Evolutionary conservation across 2,797 vertebrate species (phyloP).

Genomic region (Tenualosa ilisha): DNA sequence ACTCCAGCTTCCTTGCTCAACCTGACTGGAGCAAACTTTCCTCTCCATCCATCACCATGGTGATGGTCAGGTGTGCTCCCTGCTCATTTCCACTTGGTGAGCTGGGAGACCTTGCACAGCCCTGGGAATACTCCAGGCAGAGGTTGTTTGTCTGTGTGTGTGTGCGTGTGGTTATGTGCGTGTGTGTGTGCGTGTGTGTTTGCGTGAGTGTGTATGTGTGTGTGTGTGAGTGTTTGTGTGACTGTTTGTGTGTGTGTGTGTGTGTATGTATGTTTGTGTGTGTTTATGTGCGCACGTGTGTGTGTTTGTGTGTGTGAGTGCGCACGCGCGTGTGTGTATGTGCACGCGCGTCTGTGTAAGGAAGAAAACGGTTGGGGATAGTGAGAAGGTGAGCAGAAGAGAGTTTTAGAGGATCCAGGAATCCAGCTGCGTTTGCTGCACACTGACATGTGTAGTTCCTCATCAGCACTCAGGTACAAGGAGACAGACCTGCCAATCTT

Average conservation of each 20-base stretch:
- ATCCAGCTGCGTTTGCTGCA: background rate
- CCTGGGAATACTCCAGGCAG: constrained; percentile 77
- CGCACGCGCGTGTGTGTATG: background rate
- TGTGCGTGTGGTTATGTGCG: background rate
- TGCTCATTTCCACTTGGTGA: constrained; percentile 67
- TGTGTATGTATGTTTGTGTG: constrained; percentile 69
- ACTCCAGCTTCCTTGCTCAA: background rate
- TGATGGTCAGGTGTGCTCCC: constrained; percentile 48
- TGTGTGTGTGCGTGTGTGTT: background rate
- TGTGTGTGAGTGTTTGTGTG: constrained; percentile 61
- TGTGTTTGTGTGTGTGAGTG: background rate
- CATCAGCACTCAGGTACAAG: background rate
- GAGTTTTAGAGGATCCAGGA: background rate
- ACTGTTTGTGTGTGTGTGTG: constrained; percentile 3
- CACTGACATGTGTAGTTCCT: background rate
- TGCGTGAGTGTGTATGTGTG: constrained; percentile 44
- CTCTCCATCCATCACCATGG: constrained; percentile 44
- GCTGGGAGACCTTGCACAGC: constrained; percentile 70
- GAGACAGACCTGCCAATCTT: background rate
- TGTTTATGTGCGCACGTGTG: constrained; percentile 54
- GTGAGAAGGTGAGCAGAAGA: background rate
- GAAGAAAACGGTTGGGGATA: background rate
- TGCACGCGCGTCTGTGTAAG: constrained; percentile 68
- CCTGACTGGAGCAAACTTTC: background rate
- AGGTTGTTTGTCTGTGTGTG: constrained; percentile 73